Conservation (phyloP, 1,140 invertebrate genomes). For the Dreissena rostriformis region DNA sequence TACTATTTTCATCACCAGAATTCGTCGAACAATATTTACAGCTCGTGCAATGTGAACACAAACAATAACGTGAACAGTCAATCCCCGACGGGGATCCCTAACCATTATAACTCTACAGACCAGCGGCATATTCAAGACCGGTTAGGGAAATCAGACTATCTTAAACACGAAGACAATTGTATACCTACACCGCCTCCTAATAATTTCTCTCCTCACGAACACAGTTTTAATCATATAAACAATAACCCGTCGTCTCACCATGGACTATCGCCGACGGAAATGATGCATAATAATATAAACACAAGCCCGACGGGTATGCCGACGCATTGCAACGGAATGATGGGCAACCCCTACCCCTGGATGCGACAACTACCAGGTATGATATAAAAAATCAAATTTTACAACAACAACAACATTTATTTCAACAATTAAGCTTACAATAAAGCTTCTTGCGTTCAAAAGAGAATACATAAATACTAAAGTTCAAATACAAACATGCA, state of each 20-base stretch:
- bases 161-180: conserved; percentile 53
- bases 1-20: conserved; percentile 47
- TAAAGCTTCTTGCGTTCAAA: too few relatives aligned
- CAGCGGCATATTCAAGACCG: conserved; percentile 48
- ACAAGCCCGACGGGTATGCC: conserved; percentile 35
- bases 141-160: conserved; percentile 24
- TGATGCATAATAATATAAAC: conserved; percentile 51
- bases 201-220: conserved; percentile 55
- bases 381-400: background rate
- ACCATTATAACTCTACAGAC: conserved; percentile 30
- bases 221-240: conserved; percentile 53
- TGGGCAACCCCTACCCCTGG: conserved; percentile 51
- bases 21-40: conserved; percentile 34
- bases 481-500: too few relatives aligned
- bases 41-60: conserved; percentile 53
- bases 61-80: conserved; percentile 32
- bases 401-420: too few relatives aligned
- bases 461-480: too few relatives aligned
- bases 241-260: conserved; percentile 43
- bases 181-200: conserved; percentile 55
- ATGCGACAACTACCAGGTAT: conserved; percentile 53
- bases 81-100: conserved; percentile 28
- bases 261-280: conserved; percentile 50
- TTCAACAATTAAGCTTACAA: too few relatives aligned
- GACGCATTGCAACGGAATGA: conserved; percentile 46